A percentile compares a stretch with the other conserved stretches of the same genome.
phyloP scores from a whole-genome alignment of 2,113 vertebrate species.

The Gopherus flavomarginatus region DNA sequence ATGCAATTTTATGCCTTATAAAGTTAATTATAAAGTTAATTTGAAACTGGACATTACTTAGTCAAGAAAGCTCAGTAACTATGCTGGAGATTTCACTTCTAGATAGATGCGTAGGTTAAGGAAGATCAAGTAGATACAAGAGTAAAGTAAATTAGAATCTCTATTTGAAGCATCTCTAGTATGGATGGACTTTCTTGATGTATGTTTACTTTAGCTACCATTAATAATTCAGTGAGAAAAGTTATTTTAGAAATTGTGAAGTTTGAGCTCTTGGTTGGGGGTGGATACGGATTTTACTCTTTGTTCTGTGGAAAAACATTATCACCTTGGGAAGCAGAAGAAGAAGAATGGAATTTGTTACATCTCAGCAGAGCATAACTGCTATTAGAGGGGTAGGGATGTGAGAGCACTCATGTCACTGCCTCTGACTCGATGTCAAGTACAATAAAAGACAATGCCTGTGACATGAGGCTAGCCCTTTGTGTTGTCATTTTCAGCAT shows the following conservation, averaged over 20 bases:
- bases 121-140: not conserved
- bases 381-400: not conserved
- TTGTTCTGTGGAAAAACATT: not conserved
- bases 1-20: not conserved
- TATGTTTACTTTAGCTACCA: not conserved
- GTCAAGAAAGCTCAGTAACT: not conserved
- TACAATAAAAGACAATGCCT: not conserved
- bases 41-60: not conserved
- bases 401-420: not conserved
- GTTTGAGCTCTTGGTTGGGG: not conserved
- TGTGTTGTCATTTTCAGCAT: not conserved
- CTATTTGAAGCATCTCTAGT: not conserved
- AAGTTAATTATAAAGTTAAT: not conserved
- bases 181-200: not conserved
- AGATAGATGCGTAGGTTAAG: slow-evolving; percentile 30
- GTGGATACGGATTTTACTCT: not conserved
- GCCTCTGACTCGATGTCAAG: not conserved
- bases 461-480: not conserved
- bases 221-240: not conserved
- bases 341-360: not conserved
- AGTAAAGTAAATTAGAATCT: slow-evolving; percentile 11
- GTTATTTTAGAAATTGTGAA: not conserved
- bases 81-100: not conserved
- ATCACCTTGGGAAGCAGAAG: not conserved
- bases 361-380: not conserved